Evolutionary conservation across 2,888 invertebrate genomes (phyloP).

Genomic region (Drosophila emarginata): DNA sequence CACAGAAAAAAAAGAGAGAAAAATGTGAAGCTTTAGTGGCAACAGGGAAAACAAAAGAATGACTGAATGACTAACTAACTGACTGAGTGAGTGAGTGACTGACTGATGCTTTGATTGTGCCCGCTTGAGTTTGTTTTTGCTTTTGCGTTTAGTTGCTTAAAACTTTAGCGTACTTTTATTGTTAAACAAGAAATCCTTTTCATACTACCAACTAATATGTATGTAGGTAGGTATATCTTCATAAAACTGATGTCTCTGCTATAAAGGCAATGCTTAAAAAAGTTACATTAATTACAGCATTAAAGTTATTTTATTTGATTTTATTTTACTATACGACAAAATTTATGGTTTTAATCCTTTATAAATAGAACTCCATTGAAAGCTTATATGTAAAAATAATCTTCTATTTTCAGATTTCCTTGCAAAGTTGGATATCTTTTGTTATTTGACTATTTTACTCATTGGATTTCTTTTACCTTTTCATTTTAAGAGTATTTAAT

Average conservation of each 20-base stretch:
- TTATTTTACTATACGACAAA: too few species aligned
- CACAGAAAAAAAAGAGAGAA: conserved; percentile 14
- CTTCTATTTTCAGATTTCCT: too few species aligned
- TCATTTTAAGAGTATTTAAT: conserved; percentile 42
- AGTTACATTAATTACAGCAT: neutral
- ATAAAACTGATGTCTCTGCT: neutral
- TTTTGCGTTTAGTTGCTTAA: conserved; percentile 37
- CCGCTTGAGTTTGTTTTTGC: conserved; percentile 14
- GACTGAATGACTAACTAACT: conserved; percentile 25
- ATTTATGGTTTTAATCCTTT: too few species aligned
- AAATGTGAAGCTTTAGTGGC: conserved; percentile 12
- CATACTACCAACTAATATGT: neutral
- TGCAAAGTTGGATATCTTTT: too few species aligned
- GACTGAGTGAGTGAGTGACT: conserved; percentile 20
- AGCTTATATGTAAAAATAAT: too few species aligned
- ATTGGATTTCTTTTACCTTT: neutral
- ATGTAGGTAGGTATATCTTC: neutral
- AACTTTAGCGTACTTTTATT: conserved; percentile 49
- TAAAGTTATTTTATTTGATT: neutral
- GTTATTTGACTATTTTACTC: too few species aligned
- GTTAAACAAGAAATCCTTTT: conserved; percentile 31
- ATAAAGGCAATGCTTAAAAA: neutral
- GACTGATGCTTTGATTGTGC: conserved; percentile 16
- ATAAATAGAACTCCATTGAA: too few species aligned
- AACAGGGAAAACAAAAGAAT: conserved; percentile 40